Evolutionary conservation across 2,888 invertebrate species (phyloP).

Genomic region (Achlya flavicornis): DNA sequence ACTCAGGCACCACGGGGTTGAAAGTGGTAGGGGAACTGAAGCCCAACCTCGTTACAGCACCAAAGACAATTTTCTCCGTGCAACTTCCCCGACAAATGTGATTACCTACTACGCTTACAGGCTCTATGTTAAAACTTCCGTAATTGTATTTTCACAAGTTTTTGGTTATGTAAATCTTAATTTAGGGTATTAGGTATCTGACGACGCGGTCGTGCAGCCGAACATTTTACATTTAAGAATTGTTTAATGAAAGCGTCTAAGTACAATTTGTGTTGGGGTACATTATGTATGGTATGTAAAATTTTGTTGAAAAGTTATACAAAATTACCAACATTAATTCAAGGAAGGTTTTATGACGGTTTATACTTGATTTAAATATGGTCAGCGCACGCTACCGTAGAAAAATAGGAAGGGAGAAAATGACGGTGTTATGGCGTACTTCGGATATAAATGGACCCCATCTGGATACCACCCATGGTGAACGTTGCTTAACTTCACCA

Average conservation of each 20-base stretch:
- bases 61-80: slow-evolving; percentile 75
- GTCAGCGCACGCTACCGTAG: background rate
- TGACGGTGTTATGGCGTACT: background rate
- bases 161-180: slow-evolving; percentile 74
- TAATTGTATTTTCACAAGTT: slow-evolving; percentile 77
- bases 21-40: slow-evolving; percentile 41
- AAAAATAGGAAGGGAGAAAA: slow-evolving; percentile 1
- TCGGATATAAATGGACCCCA: background rate
- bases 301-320: background rate
- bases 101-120: slow-evolving; percentile 69
- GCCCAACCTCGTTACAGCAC: slow-evolving; percentile 62
- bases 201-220: slow-evolving; percentile 36
- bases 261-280: slow-evolving; percentile 11
- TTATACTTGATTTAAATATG: slow-evolving; percentile 6
- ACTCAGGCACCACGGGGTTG: slow-evolving; percentile 27
- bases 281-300: background rate
- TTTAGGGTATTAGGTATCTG: slow-evolving; percentile 57
- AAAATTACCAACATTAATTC: background rate
- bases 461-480: slow-evolving; percentile 4
- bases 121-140: slow-evolving; percentile 75
- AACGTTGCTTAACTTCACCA: background rate
- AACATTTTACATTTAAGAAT: slow-evolving; percentile 35
- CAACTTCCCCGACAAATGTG: slow-evolving; percentile 72
- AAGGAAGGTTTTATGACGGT: background rate
- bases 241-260: slow-evolving; percentile 31